These are phyloP conservation scores for Pelodytes ibericus DNA, from an alignment of 2,797 vertebrate genomes.

Conservation along the genomic window DNA sequence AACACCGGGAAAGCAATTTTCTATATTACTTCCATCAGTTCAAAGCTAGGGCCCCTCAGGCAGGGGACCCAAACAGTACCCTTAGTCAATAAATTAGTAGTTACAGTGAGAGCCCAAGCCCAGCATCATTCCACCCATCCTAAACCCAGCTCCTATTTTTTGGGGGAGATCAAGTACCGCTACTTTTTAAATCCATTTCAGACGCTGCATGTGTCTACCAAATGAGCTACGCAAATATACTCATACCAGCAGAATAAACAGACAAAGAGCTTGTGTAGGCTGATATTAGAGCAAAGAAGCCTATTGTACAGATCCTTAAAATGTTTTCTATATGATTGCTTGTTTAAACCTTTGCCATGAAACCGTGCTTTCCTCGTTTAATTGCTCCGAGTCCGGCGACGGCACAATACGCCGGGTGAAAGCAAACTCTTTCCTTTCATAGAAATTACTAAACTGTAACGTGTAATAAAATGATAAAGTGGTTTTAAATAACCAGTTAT, in stretches of 20 bases:
- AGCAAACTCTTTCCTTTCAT: background rate
- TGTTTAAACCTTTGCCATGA: constrained; percentile 25
- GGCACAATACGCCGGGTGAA: constrained; percentile 33
- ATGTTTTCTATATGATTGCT: constrained; percentile 45
- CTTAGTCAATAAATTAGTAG: background rate
- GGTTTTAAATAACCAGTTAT: constrained; percentile 50
- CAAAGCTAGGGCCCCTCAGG: too few species aligned
- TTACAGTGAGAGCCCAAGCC: background rate
- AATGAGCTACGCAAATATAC: background rate
- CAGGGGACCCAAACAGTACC: too few species aligned
- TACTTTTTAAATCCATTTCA: constrained; percentile 8
- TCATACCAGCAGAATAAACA: constrained; percentile 22
- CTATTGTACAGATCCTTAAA: constrained; percentile 44
- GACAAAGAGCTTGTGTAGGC: constrained; percentile 43
- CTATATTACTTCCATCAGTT: too few species aligned
- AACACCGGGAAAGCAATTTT: too few species aligned
- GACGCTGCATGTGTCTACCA: background rate
- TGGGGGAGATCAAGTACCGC: background rate
- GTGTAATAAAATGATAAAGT: constrained; percentile 51
- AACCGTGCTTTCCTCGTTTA: constrained; percentile 41
- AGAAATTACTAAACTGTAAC: constrained; percentile 37
- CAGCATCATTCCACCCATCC: background rate
- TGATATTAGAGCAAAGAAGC: constrained; percentile 25
- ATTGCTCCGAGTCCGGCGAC: constrained; percentile 42
- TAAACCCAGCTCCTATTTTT: background rate